These are phyloP conservation scores for Gnatocerus cornutus DNA, from an alignment of 2,888 invertebrate genomes.

Conservation along the genomic window DNA sequence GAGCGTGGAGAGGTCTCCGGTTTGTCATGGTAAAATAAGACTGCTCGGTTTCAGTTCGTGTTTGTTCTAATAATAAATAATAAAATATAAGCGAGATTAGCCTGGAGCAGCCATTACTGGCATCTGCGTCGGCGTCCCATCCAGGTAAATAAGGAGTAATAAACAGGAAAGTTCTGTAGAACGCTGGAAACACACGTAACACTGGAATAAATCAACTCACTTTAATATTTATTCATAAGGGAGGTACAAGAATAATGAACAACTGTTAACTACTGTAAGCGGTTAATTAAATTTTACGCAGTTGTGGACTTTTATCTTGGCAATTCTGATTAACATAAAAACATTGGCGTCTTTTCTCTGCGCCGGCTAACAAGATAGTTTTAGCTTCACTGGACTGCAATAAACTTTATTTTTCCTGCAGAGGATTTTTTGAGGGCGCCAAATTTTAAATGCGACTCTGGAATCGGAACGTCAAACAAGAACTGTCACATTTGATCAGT, in stretches of 20 bases:
- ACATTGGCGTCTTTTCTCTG: not conserved
- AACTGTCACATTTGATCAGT: no score
- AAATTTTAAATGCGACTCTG: no score
- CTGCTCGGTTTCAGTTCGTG: not conserved
- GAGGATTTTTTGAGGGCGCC: no score
- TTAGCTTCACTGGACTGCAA: no score
- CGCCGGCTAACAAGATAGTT: no score
- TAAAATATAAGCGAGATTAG: constrained; percentile 40
- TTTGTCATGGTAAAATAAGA: not conserved
- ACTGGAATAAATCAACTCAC: constrained; percentile 44
- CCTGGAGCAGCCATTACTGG: constrained; percentile 25
- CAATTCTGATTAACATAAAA: constrained; percentile 31
- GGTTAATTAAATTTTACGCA: constrained; percentile 62
- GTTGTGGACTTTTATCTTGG: constrained; percentile 57
- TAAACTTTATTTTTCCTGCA: no score
- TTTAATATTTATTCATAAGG: constrained; percentile 58
- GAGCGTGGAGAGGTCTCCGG: not conserved
- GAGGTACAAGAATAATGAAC: constrained; percentile 46
- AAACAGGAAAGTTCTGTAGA: constrained; percentile 28
- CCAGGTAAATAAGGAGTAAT: constrained; percentile 44
- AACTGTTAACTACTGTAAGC: not conserved
- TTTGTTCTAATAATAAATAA: constrained; percentile 28
- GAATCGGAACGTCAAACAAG: no score
- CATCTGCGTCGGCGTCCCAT: constrained; percentile 44
- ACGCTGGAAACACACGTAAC: constrained; percentile 33